Evolutionary conservation across 53 echinoderm and acorn worm genomes (phyloP), one percentile per base, ranked within the genome.

Genomic region (Astropecten irregularis): DNA sequence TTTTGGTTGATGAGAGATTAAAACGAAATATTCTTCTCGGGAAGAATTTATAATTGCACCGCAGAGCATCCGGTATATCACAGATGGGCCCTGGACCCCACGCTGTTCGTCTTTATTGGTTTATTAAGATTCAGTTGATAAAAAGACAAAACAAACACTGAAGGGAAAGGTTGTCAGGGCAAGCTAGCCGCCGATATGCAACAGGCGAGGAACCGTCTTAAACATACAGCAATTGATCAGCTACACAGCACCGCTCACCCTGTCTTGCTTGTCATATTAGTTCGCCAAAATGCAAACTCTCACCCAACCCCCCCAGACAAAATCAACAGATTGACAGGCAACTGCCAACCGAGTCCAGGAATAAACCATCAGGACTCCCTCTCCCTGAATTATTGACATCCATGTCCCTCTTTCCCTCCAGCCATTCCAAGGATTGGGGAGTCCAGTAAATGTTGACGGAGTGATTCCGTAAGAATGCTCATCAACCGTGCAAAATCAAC

Each of bases 321-420:
- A 76, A 57, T 76, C 56, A 76, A 76, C 76, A 76, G 56, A 76
- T 20, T 56, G 76, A 76, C 76, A 76, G 76, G 36, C 11, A 40
- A 4, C 38, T 21, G 35, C 27, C 36, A 14, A 18, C 13, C 22
- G 56, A 22, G 22, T n/a, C 40, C 15, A 6, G 39, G 39, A 76
- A 56, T 57, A 76, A 76, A 76, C 58, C 57, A 44, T 35, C 3
- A 37, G 38, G 40, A 21, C 52, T 23, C 26, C 15, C n/a, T 30
- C 7, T 31, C 36, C 52, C 51, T 39, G 58, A 26, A 56, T 57
- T 76, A 57, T 76, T 73, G 73, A 76, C 74, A 56, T 38, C 38
- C 0, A n/a, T 3, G 11, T 42, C 27, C 46, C 46, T 31, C 29
- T 46, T 1, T 27, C 25, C 36, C 44, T 46, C 23, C 69, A 10